These are phyloP conservation scores for Chiroxiphia lanceolata DNA, from an alignment of 2,797 vertebrate species.

Conservation along the genomic window DNA sequence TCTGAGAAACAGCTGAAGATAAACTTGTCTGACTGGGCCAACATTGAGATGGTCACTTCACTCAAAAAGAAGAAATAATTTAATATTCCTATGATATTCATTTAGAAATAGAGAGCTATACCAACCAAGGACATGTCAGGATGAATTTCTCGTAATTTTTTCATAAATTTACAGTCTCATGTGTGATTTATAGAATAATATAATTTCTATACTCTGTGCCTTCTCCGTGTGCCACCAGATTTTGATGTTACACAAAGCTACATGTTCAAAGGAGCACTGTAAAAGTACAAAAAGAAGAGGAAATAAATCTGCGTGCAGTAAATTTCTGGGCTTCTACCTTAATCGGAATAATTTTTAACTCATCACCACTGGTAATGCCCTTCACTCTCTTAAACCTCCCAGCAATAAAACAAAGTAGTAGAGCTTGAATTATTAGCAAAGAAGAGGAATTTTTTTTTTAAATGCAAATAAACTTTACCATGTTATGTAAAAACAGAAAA, in stretches of 20 bases:
- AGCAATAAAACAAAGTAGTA: neutral
- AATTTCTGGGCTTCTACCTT: neutral
- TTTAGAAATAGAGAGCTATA: neutral
- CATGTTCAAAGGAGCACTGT: neutral
- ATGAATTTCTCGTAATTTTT: neutral
- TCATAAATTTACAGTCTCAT: neutral
- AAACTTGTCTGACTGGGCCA: neutral
- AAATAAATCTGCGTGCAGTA: neutral
- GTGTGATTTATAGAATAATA: neutral
- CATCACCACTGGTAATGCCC: neutral
- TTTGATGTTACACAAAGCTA: neutral
- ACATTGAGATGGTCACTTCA: neutral
- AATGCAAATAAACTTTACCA: neutral
- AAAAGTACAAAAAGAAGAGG: neutral
- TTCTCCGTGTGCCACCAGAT: neutral
- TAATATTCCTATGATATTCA: neutral
- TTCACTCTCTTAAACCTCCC: neutral
- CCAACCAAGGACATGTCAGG: neutral
- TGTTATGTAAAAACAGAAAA: neutral
- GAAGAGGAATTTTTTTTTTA: rapidly evolving
- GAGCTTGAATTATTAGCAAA: neutral
- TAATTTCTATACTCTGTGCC: neutral
- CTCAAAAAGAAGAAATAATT: neutral
- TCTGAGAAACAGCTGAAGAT: neutral
- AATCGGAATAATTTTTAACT: neutral